Percentiles rank a stretch among this genome's conserved stretches.
Conservation (phyloP, 2,797 vertebrate species). For the Girardinus metallicus region DNA sequence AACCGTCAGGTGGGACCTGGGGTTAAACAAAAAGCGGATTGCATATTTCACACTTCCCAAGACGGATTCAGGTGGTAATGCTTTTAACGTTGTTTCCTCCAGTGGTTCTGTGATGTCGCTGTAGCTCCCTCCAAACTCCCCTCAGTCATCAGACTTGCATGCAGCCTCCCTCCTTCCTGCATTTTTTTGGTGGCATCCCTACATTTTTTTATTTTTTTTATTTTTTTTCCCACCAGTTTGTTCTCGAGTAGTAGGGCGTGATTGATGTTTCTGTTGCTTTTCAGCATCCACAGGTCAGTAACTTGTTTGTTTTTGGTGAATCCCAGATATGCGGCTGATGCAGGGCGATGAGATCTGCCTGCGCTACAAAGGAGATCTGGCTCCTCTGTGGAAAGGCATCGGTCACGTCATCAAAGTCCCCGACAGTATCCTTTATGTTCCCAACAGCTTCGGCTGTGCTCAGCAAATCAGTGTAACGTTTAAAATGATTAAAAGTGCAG, state of each 20-base stretch:
- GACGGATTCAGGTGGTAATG: constrained; percentile 94
- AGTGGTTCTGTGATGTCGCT: constrained; percentile 69
- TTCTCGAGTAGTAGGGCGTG: too few species aligned
- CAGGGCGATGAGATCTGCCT: constrained; percentile 98
- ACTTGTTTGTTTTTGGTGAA: constrained; percentile 9
- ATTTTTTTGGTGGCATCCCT: constrained; percentile 64
- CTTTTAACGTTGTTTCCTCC: constrained; percentile 56
- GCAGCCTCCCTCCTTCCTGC: constrained; percentile 64
- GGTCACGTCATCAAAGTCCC: constrained; percentile 99
- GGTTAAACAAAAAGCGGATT: constrained; percentile 99
- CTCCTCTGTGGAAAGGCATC: constrained; percentile 96
- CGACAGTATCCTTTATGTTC: constrained; percentile 93
- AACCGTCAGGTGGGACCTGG: constrained; percentile 99
- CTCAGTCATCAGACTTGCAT: constrained; percentile 58
- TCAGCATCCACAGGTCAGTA: neutral
- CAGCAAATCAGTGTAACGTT: neutral
- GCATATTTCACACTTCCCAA: constrained; percentile 99
- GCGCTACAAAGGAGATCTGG: constrained; percentile 96
- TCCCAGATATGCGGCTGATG: constrained; percentile 96
- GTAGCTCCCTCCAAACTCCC: constrained; percentile 59
- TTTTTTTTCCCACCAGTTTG: constrained; percentile 16
- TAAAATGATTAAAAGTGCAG: neutral
- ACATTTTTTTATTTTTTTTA: constrained; percentile 23
- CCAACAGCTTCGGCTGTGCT: neutral
- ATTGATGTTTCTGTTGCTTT: neutral